Conservation (phyloP, 2,888 invertebrate species). For the Dicyrtoma fusca region DNA sequence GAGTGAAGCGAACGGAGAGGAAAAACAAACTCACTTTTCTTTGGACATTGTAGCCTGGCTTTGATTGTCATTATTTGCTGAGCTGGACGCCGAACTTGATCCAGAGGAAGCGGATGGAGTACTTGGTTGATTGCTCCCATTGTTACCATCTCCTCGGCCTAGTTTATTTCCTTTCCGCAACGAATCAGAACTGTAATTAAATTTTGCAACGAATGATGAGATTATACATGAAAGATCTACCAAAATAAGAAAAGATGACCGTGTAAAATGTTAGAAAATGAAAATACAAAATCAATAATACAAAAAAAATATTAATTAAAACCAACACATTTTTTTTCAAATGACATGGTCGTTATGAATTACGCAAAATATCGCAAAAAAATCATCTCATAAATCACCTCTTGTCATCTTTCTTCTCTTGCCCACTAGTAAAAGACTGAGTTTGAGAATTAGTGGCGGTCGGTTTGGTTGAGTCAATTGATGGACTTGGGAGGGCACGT, state of each 20-base stretch:
- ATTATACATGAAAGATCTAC: too few relatives aligned
- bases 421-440: too few relatives aligned
- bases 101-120: slow-evolving; percentile 9
- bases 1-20: neutral
- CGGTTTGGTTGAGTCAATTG: neutral
- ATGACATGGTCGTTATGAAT: too few relatives aligned
- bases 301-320: too few relatives aligned
- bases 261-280: too few relatives aligned
- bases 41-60: slow-evolving; percentile 29
- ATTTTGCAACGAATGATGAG: too few relatives aligned
- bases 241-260: too few relatives aligned
- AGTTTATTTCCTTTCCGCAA: slow-evolving; percentile 22
- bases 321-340: too few relatives aligned
- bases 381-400: too few relatives aligned
- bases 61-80: slow-evolving; percentile 29
- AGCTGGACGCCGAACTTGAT: neutral
- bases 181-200: slow-evolving; percentile 17
- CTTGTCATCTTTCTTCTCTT: slow-evolving; percentile 6
- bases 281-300: too few relatives aligned
- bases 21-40: slow-evolving; percentile 31
- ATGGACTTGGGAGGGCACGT: slow-evolving; percentile 38
- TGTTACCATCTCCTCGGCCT: slow-evolving; percentile 21
- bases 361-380: too few relatives aligned
- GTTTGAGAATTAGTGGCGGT: neutral
- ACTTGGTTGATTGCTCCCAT: slow-evolving; percentile 15